phyloP scores from a whole-genome alignment of 2,113 vertebrate genomes.

The Spea bombifrons region DNA sequence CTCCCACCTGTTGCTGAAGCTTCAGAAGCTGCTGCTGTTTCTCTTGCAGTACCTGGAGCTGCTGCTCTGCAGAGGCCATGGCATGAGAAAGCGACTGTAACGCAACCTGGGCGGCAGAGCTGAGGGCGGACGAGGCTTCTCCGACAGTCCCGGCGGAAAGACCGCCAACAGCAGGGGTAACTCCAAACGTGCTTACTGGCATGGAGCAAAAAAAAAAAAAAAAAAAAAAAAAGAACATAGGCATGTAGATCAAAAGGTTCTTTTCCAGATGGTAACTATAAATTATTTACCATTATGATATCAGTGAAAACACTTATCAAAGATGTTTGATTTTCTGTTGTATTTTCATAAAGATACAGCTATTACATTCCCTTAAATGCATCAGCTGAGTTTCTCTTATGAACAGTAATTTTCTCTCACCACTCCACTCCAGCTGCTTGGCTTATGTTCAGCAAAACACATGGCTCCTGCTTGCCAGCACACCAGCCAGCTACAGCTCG shows the following conservation, averaged over 20 bases:
- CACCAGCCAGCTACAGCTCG: too few species aligned
- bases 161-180: slow-evolving; percentile 89
- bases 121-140: slow-evolving; percentile 95
- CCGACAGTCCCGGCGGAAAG: slow-evolving; percentile 88
- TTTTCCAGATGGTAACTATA: neutral
- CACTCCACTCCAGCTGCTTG: too few species aligned
- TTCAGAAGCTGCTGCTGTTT: slow-evolving; percentile 99
- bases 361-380: too few species aligned
- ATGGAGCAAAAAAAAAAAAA: slow-evolving; percentile 58
- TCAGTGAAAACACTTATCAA: too few species aligned
- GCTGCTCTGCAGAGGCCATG: slow-evolving; percentile 99
- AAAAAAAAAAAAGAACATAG: neutral
- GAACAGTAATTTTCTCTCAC: too few species aligned
- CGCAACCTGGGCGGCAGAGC: slow-evolving; percentile 97
- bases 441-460: too few species aligned
- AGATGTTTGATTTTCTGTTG: too few species aligned
- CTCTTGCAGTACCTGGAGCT: slow-evolving; percentile 98
- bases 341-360: too few species aligned
- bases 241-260: neutral
- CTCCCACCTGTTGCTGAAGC: slow-evolving; percentile 98
- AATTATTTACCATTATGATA: too few species aligned
- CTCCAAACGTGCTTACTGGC: slow-evolving; percentile 96
- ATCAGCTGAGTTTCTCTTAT: too few species aligned
- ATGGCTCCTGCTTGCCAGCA: too few species aligned
- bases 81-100: slow-evolving; percentile 98